Evolutionary conservation across 1,140 invertebrate species (phyloP), one percentile per base, ranked within the genome.

Genomic region (Venustaconcha ellipsiformis): DNA sequence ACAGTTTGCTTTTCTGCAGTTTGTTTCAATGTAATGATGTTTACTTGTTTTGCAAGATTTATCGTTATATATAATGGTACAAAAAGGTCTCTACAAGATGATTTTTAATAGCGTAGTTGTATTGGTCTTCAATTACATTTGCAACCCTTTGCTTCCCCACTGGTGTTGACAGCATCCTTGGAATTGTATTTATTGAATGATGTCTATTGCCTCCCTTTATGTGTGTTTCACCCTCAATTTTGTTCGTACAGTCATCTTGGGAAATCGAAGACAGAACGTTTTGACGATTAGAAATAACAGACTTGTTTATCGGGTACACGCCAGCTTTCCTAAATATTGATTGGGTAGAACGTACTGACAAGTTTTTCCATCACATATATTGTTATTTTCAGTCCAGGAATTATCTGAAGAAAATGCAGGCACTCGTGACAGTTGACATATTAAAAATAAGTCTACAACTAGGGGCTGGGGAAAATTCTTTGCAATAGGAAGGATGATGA

Each of bases 401-500:
- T 76, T 57, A 14, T 20, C 20, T 57, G 17, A 62, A 78, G 56
- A 48, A 30, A 74, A 13, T n/a, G 4, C 18, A 70, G 56, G 56
- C 74, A 79, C 62, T 70, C 78, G 0, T 64, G 57, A 37, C 71
- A 14, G 58, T 73, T 74, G 14, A 67, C 66, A 23, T 23, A 23
- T 23, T 23, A 23, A 23, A 23, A 78, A 84, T 13, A 80, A 57
- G 13, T 62, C 75, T 55, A 75, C 70, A 78, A 80, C 79, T n/a
- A 80, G 70, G 18, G 79, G 72, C 64, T 81, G 78, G 60, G 72
- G 62, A 18, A 74, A 58, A 72, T 85, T 68, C 37, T 67, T 78
- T 60, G 80, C 82, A 69, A 81, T 80, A 15, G 82, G 68, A 37
- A 79, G 81, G 48, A 83, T 59, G 23, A 82, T 74, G 66, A 84